Evolutionary conservation across 2,113 vertebrate genomes (phyloP).

Genomic region (Mobula birostris): DNA sequence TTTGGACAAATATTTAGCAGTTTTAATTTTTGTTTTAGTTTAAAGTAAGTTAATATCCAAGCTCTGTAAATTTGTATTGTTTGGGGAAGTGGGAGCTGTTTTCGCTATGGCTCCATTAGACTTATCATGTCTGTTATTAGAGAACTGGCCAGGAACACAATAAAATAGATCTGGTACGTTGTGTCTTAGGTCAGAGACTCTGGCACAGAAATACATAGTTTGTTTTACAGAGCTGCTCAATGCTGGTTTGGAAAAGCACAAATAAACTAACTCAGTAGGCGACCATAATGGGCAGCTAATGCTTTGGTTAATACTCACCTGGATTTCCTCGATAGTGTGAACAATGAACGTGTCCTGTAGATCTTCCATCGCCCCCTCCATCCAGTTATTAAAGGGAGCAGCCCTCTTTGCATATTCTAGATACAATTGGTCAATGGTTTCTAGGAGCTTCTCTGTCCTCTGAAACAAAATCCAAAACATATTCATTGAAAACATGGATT

Average conservation of each 20-base stretch:
- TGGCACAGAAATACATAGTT: background rate
- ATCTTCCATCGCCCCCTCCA: constrained; percentile 98
- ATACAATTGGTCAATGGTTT: constrained; percentile 96
- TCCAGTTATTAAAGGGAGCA: constrained; percentile 98
- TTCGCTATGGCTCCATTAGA: background rate
- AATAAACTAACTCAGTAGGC: background rate
- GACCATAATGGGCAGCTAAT: background rate
- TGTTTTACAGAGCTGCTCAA: background rate
- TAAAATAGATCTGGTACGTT: background rate
- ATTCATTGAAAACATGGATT: background rate
- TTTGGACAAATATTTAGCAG: background rate
- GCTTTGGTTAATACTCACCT: constrained; percentile 57
- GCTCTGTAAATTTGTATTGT: background rate
- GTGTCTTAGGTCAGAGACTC: background rate
- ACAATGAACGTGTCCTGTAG: constrained; percentile 97
- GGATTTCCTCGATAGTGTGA: constrained; percentile 96
- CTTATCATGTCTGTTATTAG: background rate
- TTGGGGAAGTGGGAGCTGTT: background rate
- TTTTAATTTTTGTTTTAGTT: constrained; percentile 4
- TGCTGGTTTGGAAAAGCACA: background rate
- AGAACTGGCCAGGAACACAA: background rate
- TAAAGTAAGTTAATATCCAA: background rate
- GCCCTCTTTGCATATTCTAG: constrained; percentile 95
- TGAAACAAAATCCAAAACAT: constrained; percentile 45
- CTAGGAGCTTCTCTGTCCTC: constrained; percentile 91